Base-by-base conservation (phyloP, 64 coral and sea anemone genomes). In the Porites lutea region DNA sequence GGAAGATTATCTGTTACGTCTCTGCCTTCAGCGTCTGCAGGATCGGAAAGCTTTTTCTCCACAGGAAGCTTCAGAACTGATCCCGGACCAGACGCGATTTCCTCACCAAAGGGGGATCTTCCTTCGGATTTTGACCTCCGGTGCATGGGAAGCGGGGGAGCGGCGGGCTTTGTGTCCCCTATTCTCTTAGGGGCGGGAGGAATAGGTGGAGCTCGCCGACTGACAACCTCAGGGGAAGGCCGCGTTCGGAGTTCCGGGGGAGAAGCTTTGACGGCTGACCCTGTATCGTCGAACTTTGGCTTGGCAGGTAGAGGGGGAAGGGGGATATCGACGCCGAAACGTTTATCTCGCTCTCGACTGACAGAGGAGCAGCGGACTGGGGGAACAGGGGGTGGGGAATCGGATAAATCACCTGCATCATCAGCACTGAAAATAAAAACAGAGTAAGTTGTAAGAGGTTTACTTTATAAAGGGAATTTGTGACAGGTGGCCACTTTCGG, bases 351-450 rank as follows among this genome's bases (percentile, higher is more conserved):
- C n/a, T 75, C 60, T 43, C 75, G 82, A 83, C 96, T 95, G 57
- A 98, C 96, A 2, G 96, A 98, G 23, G 93, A 92, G 74, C 90
- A 95, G 69, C 96, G 79, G 18, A 98, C 8, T 13, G 96, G 96
- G 8, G 94, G 90, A 6, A 92, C 48, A 6, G 96, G 96, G 10
- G 96, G 90, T 18, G 93, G 93, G 5, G 90, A 95, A 20, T 95
- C 93, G 0, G 75, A 65, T 8, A 20, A 46, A 5, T 89, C 75
- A 75, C 0, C 16, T 3, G 20, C 71, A 20, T 46, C 80, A 48
- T 92, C 80, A 52, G 70, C 52, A 4, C 93, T 98, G 76, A 9
- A 83, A 95, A 67, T 9, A 1, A 64, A 44, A 66, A 52, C 19
- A 68, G 45, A 51, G 6, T 15, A 37, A 13, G 14, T 47, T 12